Percentiles rank a stretch among this genome's conserved stretches.
These are phyloP conservation scores for Mellivora capensis DNA, from an alignment of 2,113 vertebrate genomes.

Conservation along the genomic window DNA sequence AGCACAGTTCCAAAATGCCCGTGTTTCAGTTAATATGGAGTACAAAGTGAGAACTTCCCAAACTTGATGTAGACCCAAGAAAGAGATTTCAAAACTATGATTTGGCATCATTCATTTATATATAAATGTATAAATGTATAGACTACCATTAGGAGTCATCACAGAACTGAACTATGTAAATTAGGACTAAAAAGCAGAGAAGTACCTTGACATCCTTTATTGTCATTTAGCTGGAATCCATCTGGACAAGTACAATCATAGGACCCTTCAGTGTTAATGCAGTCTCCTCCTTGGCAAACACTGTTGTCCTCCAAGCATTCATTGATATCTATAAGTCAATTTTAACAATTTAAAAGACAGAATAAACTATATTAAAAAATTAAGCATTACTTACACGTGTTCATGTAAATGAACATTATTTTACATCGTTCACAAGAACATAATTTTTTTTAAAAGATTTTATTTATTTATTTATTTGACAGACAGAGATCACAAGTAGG, in stretches of 20 bases:
- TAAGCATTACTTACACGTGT: not conserved
- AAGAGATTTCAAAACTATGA: not conserved
- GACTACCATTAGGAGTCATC: not conserved
- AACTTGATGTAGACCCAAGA: not conserved
- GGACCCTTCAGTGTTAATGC: constrained; percentile 92
- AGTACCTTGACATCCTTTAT: constrained; percentile 91
- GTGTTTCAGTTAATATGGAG: not conserved
- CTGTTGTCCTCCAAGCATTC: constrained; percentile 88
- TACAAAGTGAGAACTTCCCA: not conserved
- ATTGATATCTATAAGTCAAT: constrained; percentile 90
- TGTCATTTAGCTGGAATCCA: constrained; percentile 88
- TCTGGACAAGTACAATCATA: constrained; percentile 91
- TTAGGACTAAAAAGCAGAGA: not conserved
- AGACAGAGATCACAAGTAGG: too few species aligned
- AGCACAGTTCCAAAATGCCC: not conserved
- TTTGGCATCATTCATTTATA: not conserved
- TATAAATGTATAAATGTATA: not conserved
- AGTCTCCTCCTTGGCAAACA: constrained; percentile 88
- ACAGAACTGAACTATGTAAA: not conserved
- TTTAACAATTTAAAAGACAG: not conserved
- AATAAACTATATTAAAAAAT: not conserved
- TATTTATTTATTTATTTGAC: too few species aligned
- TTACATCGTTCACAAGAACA: not conserved
- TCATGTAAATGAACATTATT: not conserved
- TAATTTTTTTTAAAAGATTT: too few species aligned